These are phyloP conservation scores for Bombus haemorrhoidalis DNA, from an alignment of 1,140 invertebrate species.

Conservation along the genomic window DNA sequence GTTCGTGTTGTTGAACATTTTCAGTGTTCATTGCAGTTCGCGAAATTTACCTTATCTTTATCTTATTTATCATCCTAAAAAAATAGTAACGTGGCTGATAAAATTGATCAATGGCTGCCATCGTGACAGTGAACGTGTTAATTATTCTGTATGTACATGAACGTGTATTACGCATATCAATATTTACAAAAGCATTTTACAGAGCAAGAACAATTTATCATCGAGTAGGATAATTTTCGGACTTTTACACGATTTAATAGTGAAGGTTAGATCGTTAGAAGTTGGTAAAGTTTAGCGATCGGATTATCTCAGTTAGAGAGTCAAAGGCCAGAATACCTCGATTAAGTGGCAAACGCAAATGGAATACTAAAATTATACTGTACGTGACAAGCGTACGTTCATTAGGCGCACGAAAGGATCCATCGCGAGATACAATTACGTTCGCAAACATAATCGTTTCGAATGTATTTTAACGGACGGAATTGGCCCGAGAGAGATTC, in stretches of 20 bases:
- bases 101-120: too few species aligned
- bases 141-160: background rate
- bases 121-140: too few species aligned
- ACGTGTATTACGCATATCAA: background rate
- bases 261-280: background rate
- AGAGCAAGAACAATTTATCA: background rate
- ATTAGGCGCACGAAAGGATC: background rate
- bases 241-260: background rate
- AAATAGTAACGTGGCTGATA: too few species aligned
- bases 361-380: conserved; percentile 26
- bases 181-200: background rate
- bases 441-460: background rate
- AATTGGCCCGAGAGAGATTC: background rate
- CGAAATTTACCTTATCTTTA: too few species aligned
- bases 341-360: conserved; percentile 15
- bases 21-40: too few species aligned
- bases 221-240: background rate
- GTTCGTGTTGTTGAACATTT: too few species aligned
- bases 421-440: background rate
- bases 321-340: background rate
- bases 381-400: conserved; percentile 16
- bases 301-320: too few species aligned
- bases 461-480: background rate
- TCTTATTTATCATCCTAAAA: too few species aligned
- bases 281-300: too few species aligned